Evolutionary conservation across 2,797 vertebrate genomes (phyloP).

Genomic region (Mus minutoides): DNA sequence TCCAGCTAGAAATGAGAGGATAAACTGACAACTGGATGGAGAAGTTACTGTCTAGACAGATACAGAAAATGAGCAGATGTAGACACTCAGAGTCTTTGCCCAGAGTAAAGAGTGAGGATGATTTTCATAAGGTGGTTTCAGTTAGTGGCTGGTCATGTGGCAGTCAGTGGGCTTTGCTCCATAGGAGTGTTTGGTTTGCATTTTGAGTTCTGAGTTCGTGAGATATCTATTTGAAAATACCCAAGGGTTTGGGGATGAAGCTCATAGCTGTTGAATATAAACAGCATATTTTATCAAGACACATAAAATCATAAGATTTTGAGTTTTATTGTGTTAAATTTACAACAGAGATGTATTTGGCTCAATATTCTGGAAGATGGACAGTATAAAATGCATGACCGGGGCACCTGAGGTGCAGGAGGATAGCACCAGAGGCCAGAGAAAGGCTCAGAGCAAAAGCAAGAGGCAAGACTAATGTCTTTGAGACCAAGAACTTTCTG

Average conservation of each 20-base stretch:
- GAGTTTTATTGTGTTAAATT: not conserved
- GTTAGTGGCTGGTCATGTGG: not conserved
- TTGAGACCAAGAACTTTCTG: not conserved
- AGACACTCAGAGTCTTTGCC: not conserved
- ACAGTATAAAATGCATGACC: not conserved
- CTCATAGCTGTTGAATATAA: not conserved
- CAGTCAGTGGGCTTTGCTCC: not conserved
- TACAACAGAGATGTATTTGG: not conserved
- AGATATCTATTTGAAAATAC: slow-evolving; percentile 2
- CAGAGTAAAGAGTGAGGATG: not conserved
- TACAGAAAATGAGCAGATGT: not conserved
- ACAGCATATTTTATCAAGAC: not conserved
- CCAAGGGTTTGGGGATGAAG: not conserved
- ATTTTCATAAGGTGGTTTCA: not conserved
- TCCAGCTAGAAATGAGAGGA: not conserved
- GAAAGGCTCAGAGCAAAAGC: not conserved
- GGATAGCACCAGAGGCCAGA: not conserved
- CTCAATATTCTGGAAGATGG: not conserved
- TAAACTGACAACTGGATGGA: not conserved
- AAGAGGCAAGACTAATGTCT: not conserved
- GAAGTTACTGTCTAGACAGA: not conserved
- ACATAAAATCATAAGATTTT: not conserved
- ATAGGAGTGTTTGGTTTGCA: not conserved
- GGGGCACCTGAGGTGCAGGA: not conserved
- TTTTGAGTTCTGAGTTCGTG: not conserved